phyloP scores from a whole-genome alignment of 2,888 invertebrate species.

The Polyommatus iphigenia region DNA sequence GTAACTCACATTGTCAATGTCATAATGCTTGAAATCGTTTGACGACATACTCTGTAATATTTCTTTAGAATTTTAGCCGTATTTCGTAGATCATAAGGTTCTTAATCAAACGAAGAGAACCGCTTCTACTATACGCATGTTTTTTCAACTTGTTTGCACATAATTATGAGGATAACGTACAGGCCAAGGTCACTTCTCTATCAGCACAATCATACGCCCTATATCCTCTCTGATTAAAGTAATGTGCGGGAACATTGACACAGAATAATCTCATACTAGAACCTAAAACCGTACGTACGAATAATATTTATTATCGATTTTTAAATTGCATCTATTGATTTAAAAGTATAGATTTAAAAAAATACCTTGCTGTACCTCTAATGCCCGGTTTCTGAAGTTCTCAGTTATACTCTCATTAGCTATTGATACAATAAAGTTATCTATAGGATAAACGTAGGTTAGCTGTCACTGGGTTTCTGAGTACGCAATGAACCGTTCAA shows the following conservation, averaged over 20 bases:
- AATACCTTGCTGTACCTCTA: too few species aligned
- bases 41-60: neutral
- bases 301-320: too few species aligned
- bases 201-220: neutral
- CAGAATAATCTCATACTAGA: neutral
- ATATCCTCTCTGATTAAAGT: neutral
- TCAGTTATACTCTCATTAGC: too few species aligned
- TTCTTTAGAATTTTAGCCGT: neutral
- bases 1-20: neutral
- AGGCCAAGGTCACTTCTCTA: neutral
- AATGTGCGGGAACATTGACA: neutral
- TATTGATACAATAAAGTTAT: too few species aligned
- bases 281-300: too few species aligned
- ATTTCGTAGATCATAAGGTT: neutral
- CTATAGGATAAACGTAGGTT: too few species aligned
- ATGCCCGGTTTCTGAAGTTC: too few species aligned
- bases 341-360: too few species aligned
- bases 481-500: too few species aligned
- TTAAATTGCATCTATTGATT: too few species aligned
- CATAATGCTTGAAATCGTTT: neutral
- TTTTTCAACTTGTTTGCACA: conserved; percentile 16
- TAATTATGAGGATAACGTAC: neutral
- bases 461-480: too few species aligned
- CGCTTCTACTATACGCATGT: neutral
- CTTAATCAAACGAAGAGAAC: neutral